phyloP scores from a whole-genome alignment of 2,113 vertebrate genomes.

The Clupea harengus region DNA sequence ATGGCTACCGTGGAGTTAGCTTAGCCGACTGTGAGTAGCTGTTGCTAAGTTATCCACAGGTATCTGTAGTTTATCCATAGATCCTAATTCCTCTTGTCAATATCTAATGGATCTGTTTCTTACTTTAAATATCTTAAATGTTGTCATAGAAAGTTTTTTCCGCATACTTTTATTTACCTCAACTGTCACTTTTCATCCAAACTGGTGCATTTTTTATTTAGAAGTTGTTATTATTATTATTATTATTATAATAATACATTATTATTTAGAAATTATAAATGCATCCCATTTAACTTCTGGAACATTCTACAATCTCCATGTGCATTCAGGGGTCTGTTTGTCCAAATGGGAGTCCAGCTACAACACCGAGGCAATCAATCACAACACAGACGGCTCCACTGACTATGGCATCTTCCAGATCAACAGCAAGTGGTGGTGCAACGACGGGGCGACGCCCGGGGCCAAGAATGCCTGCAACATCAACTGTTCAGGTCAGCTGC shows the following conservation, averaged over 20 bases:
- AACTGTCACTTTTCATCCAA: too few relatives aligned
- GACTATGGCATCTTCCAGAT: slow-evolving; percentile 59
- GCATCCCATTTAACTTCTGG: neutral
- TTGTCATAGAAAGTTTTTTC: too few relatives aligned
- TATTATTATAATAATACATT: too few relatives aligned
- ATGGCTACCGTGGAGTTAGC: too few relatives aligned
- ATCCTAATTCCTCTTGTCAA: too few relatives aligned
- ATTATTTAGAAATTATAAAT: neutral
- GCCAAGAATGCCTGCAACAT: slow-evolving; percentile 35
- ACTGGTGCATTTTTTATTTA: too few relatives aligned
- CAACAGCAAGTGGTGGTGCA: slow-evolving; percentile 63
- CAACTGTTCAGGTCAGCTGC: slow-evolving; percentile 30
- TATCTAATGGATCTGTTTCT: too few relatives aligned
- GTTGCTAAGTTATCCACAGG: too few relatives aligned
- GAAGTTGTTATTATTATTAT: neutral
- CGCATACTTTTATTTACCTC: too few relatives aligned
- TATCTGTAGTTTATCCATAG: too few relatives aligned
- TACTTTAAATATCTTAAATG: too few relatives aligned
- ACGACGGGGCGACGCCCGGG: neutral
- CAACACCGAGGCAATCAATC: neutral
- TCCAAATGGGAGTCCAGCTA: slow-evolving; percentile 45
- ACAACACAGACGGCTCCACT: slow-evolving; percentile 10
- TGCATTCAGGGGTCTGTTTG: slow-evolving; percentile 65
- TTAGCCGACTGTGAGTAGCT: too few relatives aligned
- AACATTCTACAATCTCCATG: neutral